phyloP scores from a whole-genome alignment of 2,797 vertebrate species.

The Myripristis jacobus region DNA sequence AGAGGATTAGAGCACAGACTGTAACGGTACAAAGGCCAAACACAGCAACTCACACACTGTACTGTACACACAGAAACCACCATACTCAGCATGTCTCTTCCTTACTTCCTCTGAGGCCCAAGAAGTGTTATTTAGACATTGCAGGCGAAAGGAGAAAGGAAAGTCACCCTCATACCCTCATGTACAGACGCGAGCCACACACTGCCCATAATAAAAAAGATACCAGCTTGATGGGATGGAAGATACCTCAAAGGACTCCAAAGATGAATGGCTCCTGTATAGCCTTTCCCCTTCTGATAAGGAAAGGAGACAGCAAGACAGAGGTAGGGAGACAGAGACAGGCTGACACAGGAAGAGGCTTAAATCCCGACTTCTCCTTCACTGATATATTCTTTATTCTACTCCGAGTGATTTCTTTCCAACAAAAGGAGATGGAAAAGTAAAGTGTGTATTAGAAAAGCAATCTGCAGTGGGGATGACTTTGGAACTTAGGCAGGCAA shows the following conservation, averaged over 20 bases:
- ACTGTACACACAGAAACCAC: neutral
- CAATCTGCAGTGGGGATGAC: conserved; percentile 55
- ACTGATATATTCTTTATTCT: conserved; percentile 37
- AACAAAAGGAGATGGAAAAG: conserved; percentile 46
- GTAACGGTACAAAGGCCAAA: conserved; percentile 3
- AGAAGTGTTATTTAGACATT: conserved; percentile 26
- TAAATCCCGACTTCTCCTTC: conserved; percentile 21
- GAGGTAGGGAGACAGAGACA: neutral
- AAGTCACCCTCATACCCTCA: conserved; percentile 49
- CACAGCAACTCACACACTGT: conserved; percentile 2
- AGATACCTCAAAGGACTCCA: conserved; percentile 62
- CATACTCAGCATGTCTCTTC: neutral
- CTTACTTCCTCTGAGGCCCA: too few species aligned
- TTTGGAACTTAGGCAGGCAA: conserved; percentile 46
- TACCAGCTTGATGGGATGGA: conserved; percentile 48
- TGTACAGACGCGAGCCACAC: conserved; percentile 36
- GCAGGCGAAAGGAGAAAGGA: conserved; percentile 54
- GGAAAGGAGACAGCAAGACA: conserved; percentile 34
- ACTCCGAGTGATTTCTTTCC: conserved; percentile 45
- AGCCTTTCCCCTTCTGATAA: conserved; percentile 43
- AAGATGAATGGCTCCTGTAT: conserved; percentile 54
- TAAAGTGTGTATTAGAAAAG: conserved; percentile 63
- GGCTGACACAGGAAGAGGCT: neutral
- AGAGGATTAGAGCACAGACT: neutral
- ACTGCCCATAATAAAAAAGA: conserved; percentile 50